phyloP scores from a whole-genome alignment of 2,797 vertebrate species.

The Acipenser ruthenus region DNA sequence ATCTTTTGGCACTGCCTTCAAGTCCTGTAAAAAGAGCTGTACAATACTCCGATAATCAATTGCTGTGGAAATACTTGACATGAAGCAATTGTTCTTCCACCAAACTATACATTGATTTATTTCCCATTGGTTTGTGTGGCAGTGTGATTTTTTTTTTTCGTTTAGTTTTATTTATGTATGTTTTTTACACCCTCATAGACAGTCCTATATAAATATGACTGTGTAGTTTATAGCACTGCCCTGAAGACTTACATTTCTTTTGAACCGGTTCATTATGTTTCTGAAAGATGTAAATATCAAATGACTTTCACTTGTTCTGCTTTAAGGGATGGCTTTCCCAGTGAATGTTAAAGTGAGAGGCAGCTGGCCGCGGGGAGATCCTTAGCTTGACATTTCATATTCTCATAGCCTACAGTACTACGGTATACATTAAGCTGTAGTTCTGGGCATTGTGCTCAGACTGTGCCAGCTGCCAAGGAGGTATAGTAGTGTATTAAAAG shows the following conservation, averaged over 20 bases:
- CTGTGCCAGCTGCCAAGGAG: constrained; percentile 14
- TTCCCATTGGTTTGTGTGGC: no score
- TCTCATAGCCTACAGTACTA: background rate
- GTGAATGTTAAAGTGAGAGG: background rate
- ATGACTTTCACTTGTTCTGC: background rate
- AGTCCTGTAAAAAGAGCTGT: no score
- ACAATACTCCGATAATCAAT: no score
- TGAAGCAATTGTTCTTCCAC: no score
- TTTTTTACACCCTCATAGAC: no score
- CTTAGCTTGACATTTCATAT: background rate
- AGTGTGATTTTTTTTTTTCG: no score
- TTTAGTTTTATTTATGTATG: no score
- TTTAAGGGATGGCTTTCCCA: background rate
- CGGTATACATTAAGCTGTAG: background rate
- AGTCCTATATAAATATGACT: no score
- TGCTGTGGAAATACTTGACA: no score
- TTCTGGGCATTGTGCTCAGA: background rate
- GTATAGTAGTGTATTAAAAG: constrained; percentile 15
- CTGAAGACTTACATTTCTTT: background rate
- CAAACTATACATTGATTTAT: no score
- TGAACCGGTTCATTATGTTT: background rate
- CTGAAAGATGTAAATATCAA: background rate
- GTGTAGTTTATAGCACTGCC: background rate
- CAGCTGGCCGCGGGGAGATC: background rate
- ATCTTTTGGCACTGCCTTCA: no score